These are phyloP conservation scores for Agonopterix alstromeriana DNA, from an alignment of 2,888 invertebrate genomes.

Conservation along the genomic window DNA sequence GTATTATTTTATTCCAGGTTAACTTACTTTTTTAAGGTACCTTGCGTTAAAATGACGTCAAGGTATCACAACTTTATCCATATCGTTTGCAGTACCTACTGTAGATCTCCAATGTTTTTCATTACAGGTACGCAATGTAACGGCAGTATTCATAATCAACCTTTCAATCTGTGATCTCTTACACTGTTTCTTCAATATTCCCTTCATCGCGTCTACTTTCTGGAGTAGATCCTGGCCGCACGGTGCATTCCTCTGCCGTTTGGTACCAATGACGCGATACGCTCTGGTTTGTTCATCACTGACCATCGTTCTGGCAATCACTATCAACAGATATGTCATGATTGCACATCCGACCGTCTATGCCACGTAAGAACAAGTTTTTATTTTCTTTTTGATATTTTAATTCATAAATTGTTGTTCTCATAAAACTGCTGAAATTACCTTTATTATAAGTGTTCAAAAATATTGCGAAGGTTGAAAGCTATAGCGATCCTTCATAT, in stretches of 20 bases:
- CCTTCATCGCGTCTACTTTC: slow-evolving; percentile 86
- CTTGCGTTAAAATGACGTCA: no score
- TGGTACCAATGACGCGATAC: slow-evolving; percentile 86
- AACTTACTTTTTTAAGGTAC: no score
- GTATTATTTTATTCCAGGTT: no score
- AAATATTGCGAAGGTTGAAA: no score
- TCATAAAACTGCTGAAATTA: not conserved
- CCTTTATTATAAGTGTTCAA: not conserved
- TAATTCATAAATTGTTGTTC: not conserved
- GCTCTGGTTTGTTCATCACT: slow-evolving; percentile 86
- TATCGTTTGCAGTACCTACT: no score
- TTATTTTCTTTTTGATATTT: not conserved
- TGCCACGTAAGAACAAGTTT: slow-evolving; percentile 77
- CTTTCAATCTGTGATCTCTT: slow-evolving; percentile 86
- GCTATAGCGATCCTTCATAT: no score
- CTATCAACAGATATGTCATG: slow-evolving; percentile 89
- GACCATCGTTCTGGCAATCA: slow-evolving; percentile 87
- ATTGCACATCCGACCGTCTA: slow-evolving; percentile 88
- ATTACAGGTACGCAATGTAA: slow-evolving; percentile 85
- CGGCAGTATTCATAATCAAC: slow-evolving; percentile 90
- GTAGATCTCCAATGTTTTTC: not conserved
- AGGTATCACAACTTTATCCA: no score
- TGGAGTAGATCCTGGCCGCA: slow-evolving; percentile 83
- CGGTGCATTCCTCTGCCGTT: slow-evolving; percentile 80
- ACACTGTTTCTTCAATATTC: slow-evolving; percentile 88